These are phyloP conservation scores for Zaprionus vittiger DNA, from an alignment of 1,140 invertebrate species.

Conservation along the genomic window DNA sequence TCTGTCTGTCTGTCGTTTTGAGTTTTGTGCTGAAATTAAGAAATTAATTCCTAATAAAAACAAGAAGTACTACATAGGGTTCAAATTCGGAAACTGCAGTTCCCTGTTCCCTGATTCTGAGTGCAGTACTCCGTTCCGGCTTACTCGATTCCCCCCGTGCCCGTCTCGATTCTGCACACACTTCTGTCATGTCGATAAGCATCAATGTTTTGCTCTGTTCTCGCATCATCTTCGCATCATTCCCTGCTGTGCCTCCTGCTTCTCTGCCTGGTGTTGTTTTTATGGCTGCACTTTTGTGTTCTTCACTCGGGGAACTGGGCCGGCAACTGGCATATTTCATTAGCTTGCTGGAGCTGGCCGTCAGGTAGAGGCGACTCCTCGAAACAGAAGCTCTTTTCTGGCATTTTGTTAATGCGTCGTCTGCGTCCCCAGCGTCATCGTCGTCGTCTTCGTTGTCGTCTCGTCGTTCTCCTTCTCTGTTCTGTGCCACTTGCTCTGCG, in stretches of 20 bases:
- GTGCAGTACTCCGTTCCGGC: not conserved
- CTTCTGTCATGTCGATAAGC: slow-evolving; percentile 81
- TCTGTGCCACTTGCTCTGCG: slow-evolving; percentile 31
- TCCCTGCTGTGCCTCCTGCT: slow-evolving; percentile 47
- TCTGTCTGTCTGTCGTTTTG: slow-evolving; percentile 13
- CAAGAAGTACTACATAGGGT: slow-evolving; percentile 31
- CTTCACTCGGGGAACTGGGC: slow-evolving; percentile 33
- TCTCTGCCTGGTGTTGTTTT: slow-evolving; percentile 72
- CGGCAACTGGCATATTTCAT: slow-evolving; percentile 75
- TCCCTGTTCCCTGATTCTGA: not conserved
- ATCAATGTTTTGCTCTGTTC: slow-evolving; percentile 78
- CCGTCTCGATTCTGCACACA: slow-evolving; percentile 25
- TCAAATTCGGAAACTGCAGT: slow-evolving; percentile 10
- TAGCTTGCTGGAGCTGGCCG: slow-evolving; percentile 28
- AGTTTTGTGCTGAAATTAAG: slow-evolving; percentile 61
- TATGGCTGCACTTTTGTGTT: slow-evolving; percentile 83
- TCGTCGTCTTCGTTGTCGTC: not conserved
- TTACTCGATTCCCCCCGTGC: not conserved
- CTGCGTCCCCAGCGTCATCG: not conserved
- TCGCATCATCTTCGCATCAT: slow-evolving; percentile 48
- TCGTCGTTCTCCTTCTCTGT: slow-evolving; percentile 8
- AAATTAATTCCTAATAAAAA: slow-evolving; percentile 72
- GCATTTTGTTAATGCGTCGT: slow-evolving; percentile 83
- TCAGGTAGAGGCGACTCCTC: slow-evolving; percentile 52
- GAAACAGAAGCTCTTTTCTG: slow-evolving; percentile 83